Base-by-base conservation (phyloP, 2,113 vertebrate species). In the Oryzias woworae region DNA sequence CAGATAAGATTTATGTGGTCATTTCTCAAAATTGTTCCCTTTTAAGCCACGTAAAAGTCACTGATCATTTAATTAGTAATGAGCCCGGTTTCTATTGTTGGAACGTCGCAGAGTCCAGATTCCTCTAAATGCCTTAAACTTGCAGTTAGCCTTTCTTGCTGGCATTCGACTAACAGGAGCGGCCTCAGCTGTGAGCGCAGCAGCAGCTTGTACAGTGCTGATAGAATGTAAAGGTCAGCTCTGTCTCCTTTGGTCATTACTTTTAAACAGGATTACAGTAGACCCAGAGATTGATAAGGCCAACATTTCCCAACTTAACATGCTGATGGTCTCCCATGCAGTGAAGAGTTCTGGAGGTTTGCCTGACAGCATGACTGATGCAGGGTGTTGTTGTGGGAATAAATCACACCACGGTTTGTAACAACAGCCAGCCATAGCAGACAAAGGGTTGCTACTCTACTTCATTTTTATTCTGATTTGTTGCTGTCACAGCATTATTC, bases 151-250 rank as follows among this genome's bases (percentile, higher is more conserved):
- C 50, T 71, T 18, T 46, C 4, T 62, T n/a, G 58, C 47, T 56
- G 64, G n/a, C 53, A 43, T 73, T 59, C 60, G 36, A 64, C 57
- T 62, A 66, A 64, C 42, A 59, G 59, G 50, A 64, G 17, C 49
- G 50, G 53, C 47, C 36, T 44, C 54, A 62, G 65, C 68, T 24
- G 53, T 53, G 50, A 58, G 58, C 62, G 60, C 52, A 48, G 58
- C 16, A 18, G 62, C 46, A 57, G 60, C 53, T 73, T 60, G 68
- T 71, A 53, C 66, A 71, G 80, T 64, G 51, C 62, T 75, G 77
- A 77, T 85, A 61, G 69, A 81, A 76, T 17, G 63, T 67, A 83
- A 90, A 90, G 86, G 86, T 87, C 88, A 81, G 41, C 0, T 49
- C 69, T 81, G 77, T 81, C 76, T 74, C 65, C 44, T 57, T 78